phyloP scores from a whole-genome alignment of 2,888 invertebrate genomes.

The Orthosia cruda region DNA sequence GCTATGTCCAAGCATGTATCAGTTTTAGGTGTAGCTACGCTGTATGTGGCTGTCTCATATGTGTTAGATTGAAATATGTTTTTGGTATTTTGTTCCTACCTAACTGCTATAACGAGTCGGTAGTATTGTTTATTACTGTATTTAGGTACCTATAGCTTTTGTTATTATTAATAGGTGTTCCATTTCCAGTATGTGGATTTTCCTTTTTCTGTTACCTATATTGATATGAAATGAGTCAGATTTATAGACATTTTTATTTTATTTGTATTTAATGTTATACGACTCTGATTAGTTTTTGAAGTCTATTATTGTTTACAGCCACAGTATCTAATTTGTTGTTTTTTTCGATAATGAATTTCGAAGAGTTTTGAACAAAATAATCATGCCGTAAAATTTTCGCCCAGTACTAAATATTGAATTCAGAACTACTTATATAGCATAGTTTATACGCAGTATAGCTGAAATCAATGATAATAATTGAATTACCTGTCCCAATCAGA shows the following conservation, averaged over 20 bases:
- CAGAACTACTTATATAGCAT: neutral
- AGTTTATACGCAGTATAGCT: neutral
- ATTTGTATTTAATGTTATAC: neutral
- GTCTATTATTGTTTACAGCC: neutral
- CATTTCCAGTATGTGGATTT: neutral
- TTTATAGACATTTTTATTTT: neutral
- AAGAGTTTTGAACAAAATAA: too few species aligned
- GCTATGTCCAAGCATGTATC: neutral
- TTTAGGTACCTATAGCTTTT: neutral
- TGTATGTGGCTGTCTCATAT: neutral
- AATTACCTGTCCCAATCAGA: slow-evolving; percentile 40
- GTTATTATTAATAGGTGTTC: slow-evolving; percentile 14
- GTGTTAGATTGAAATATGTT: neutral
- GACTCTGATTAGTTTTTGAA: neutral
- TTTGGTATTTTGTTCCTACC: neutral
- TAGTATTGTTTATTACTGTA: neutral
- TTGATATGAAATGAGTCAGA: slow-evolving; percentile 9
- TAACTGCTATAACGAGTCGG: neutral
- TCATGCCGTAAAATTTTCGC: neutral
- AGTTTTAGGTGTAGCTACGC: neutral
- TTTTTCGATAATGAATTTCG: too few species aligned
- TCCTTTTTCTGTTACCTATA: neutral
- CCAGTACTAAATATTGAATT: neutral
- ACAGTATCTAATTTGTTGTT: neutral
- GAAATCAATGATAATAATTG: slow-evolving; percentile 29